Base-by-base conservation (phyloP, 2,888 invertebrate species). In the Eubasilissa splendida region DNA sequence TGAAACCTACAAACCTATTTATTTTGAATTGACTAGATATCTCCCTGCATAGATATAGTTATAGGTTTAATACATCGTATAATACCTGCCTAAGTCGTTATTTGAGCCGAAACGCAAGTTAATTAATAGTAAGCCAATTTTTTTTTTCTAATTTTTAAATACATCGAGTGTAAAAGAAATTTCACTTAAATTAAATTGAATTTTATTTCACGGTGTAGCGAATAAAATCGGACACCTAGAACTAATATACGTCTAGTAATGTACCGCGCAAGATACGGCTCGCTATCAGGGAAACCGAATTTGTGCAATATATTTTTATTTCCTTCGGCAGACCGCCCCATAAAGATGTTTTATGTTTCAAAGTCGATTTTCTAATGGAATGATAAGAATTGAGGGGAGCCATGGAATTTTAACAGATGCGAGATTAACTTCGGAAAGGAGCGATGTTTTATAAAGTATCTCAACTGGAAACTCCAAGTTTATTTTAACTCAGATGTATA, bases 291-390 rank as follows among this genome's bases (percentile, higher is more conserved):
- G n/a, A 66, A 50, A 31, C 66, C 14, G 50, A 66, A 42, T 66
- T 66, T 66, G 50, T n/a, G 11, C 66, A 3, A n/a, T 14, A 66
- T 42, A 50, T 66, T 66, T 58, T 66, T 66, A 66, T 66, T 66
- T 66, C 42, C n/a, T 12, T 50, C n/a, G 50, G 66, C 66, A 54
- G 54, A 52, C 33, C 31, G 22, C 60, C 70, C 76, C 76, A 76
- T 80, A 80, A 80, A 80, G 76, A 80, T 66, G 80, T 70, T 79
- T 79, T 76, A 76, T 76, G 76, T 80, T 59, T 54, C 76, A 42
- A 33, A 80, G 80, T 80, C 80, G 80, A 80, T 80, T 80, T 71
- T 80, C 76, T 80, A 73, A 80, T 80, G 80, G 80, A 80, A 76
- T 63, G 76, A 76, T 76, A 71, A 80, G 70, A 80, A 79, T 79